Percentiles rank a stretch among this genome's conserved stretches.
phyloP scores from a whole-genome alignment of 2,888 invertebrate genomes.

The Strigamia transsilvanica region DNA sequence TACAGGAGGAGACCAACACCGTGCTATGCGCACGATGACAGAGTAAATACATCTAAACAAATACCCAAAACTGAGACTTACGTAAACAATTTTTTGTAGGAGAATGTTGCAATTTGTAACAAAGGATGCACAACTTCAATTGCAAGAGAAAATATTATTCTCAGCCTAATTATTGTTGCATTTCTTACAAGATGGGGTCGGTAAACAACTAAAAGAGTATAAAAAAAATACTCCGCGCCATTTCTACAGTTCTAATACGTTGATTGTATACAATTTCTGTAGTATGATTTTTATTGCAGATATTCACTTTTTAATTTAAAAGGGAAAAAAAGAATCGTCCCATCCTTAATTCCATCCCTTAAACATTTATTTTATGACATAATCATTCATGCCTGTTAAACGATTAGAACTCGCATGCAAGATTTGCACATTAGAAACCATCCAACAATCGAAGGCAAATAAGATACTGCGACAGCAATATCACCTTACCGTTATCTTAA shows the following conservation, averaged over 20 bases:
- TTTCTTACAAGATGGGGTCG: neutral
- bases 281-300: neutral
- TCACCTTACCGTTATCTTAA: neutral
- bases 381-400: neutral
- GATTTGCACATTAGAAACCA: neutral
- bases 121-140: neutral
- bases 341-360: neutral
- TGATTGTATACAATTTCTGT: neutral
- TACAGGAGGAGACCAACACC: neutral
- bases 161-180: neutral
- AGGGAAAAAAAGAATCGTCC: neutral
- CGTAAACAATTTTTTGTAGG: neutral
- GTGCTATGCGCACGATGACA: constrained; percentile 9
- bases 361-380: neutral
- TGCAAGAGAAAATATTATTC: neutral
- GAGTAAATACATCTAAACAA: neutral
- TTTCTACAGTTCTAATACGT: neutral
- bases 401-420: neutral
- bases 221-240: neutral
- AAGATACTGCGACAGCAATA: neutral
- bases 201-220: neutral
- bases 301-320: neutral
- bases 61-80: neutral
- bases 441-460: neutral
- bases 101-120: neutral